Conservation (phyloP, 2,888 invertebrate genomes). For the Andrena fulva region DNA sequence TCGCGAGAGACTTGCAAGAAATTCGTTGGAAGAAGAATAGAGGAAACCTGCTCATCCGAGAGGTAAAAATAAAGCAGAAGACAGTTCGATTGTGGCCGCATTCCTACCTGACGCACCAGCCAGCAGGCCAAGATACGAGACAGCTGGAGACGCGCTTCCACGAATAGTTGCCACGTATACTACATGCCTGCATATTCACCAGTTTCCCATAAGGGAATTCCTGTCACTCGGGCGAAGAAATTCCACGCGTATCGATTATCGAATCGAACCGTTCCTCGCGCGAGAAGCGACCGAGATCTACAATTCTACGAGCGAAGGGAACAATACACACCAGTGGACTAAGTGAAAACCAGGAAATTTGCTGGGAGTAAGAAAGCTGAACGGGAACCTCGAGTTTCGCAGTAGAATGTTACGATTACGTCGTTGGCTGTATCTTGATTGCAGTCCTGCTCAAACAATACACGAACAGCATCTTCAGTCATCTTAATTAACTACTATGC, state of each 20-base stretch:
- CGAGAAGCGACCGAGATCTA: slow-evolving; percentile 10
- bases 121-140: slow-evolving; percentile 45
- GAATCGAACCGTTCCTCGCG: background rate
- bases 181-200: slow-evolving; percentile 62
- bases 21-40: slow-evolving; percentile 21
- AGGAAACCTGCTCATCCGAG: slow-evolving; percentile 5
- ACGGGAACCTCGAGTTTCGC: background rate
- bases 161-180: slow-evolving; percentile 63
- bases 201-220: slow-evolving; percentile 59
- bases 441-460: slow-evolving; percentile 18
- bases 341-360: background rate
- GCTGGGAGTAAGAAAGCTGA: background rate
- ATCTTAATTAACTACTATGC: slow-evolving; percentile 57
- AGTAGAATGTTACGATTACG: slow-evolving; percentile 1
- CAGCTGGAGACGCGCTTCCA: slow-evolving; percentile 50
- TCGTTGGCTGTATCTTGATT: slow-evolving; percentile 42
- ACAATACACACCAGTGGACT: background rate
- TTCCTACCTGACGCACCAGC: slow-evolving; percentile 56
- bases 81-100: slow-evolving; percentile 51
- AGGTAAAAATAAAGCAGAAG: slow-evolving; percentile 45
- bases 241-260: slow-evolving; percentile 49
- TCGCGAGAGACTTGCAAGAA: background rate
- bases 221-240: slow-evolving; percentile 56
- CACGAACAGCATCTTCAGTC: slow-evolving; percentile 44
- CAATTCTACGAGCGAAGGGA: background rate